Evolutionary conservation across 2,113 vertebrate genomes (phyloP).

Genomic region (Anolis carolinensis): DNA sequence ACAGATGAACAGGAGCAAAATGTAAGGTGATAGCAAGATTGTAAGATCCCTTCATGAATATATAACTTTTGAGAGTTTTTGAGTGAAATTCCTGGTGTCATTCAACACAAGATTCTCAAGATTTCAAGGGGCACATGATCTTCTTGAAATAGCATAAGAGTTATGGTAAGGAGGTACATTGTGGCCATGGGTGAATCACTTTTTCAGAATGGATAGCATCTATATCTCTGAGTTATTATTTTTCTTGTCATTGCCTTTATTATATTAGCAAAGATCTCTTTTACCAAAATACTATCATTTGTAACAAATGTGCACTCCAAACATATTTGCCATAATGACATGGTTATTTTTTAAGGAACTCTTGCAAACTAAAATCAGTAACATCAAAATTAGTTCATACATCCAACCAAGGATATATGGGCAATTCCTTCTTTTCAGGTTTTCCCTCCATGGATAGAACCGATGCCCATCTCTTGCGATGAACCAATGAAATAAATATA

Average conservation of each 20-base stretch:
- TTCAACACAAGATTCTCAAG: background rate
- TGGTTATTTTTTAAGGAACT: background rate
- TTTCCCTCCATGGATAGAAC: too few relatives aligned
- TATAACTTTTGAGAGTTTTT: slow-evolving; percentile 28
- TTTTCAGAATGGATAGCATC: background rate
- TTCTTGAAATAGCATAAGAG: too few relatives aligned
- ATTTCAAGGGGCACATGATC: too few relatives aligned
- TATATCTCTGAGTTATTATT: background rate
- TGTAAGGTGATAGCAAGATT: background rate
- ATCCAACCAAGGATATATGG: too few relatives aligned
- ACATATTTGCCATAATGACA: background rate
- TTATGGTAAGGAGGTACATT: background rate
- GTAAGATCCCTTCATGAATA: slow-evolving; percentile 21
- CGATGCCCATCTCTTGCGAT: too few relatives aligned
- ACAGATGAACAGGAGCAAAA: slow-evolving; percentile 32
- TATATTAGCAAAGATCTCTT: background rate
- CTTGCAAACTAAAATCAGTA: too few relatives aligned
- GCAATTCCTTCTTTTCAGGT: too few relatives aligned
- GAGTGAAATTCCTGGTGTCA: slow-evolving; percentile 1
- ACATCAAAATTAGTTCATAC: too few relatives aligned
- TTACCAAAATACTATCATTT: background rate
- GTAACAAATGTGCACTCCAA: background rate
- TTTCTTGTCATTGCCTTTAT: background rate
- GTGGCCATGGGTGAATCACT: background rate
- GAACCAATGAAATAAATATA: too few relatives aligned